Conservation (phyloP, 2,888 invertebrate genomes). For the Cyaniris semiargus region DNA sequence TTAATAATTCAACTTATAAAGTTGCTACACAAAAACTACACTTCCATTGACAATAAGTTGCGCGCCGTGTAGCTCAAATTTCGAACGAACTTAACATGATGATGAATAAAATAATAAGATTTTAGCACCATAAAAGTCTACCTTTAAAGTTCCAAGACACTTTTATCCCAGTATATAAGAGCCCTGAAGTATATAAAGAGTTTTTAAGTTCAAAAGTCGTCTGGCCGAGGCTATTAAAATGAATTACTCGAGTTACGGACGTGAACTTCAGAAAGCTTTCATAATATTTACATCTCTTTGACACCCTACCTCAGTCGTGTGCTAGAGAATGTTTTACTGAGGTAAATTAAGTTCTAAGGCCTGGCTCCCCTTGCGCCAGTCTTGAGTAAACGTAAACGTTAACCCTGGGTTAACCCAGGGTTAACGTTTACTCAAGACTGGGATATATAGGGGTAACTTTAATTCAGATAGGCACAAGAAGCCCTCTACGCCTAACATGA, state of each 20-base stretch:
- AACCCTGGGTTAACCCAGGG: neutral
- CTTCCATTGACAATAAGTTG: no score
- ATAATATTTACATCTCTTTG: conserved; percentile 28
- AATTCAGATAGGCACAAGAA: no score
- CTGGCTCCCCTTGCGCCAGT: no score
- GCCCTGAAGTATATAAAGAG: conserved; percentile 2
- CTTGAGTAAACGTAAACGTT: neutral
- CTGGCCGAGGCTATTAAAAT: conserved; percentile 18
- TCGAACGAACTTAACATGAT: no score
- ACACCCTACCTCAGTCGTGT: neutral
- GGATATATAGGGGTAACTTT: no score
- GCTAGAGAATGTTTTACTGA: neutral
- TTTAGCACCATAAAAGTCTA: neutral
- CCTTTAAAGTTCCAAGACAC: neutral
- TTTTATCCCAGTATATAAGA: neutral
- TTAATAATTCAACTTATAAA: no score
- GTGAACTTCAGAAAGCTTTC: conserved; percentile 13
- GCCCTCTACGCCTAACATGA: no score
- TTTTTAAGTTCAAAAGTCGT: conserved; percentile 29
- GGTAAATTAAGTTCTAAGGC: neutral
- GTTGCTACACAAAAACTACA: no score
- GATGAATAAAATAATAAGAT: neutral
- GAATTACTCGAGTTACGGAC: conserved; percentile 25
- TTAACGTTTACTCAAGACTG: no score
- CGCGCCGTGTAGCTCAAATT: no score